phyloP scores from a whole-genome alignment of 2,113 vertebrate species.

The Steatornis caripensis region DNA sequence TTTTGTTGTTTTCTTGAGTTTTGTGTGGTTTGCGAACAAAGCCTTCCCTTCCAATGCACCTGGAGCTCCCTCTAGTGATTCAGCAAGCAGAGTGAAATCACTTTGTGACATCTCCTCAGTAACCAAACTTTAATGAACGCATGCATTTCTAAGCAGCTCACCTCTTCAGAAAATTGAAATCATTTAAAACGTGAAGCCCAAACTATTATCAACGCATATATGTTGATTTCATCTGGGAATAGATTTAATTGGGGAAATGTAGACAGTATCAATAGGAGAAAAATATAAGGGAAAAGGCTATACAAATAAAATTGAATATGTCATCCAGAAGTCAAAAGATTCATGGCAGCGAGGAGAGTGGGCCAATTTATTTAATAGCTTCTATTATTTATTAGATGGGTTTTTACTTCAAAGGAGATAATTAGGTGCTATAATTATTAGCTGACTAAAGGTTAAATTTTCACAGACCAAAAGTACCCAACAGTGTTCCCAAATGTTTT shows the following conservation, averaged over 20 bases:
- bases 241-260: not conserved
- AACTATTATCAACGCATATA: not conserved
- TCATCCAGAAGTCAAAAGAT: not conserved
- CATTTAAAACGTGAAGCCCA: not conserved
- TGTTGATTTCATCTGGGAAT: not conserved
- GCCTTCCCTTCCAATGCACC: constrained; percentile 23
- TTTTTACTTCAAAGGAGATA: not conserved
- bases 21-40: not conserved
- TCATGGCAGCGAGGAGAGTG: not conserved
- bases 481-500: not conserved
- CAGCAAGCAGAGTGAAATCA: not conserved
- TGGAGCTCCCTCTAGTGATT: constrained; percentile 78
- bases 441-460: not conserved
- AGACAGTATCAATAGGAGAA: not conserved
- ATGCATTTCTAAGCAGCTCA: not conserved
- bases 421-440: not conserved
- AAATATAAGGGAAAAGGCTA: not conserved
- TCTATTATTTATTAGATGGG: not conserved
- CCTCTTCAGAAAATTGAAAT: not conserved
- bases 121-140: not conserved
- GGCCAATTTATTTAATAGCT: not conserved
- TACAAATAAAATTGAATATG: not conserved
- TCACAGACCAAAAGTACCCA: not conserved
- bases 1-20: not conserved
- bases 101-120: not conserved